A percentile compares a stretch with the other conserved stretches of the same genome.
Evolutionary conservation across 30 jellyfish, hydroid and myxozoan genomes (phyloP).

Genomic region (Aurelia sp.): DNA sequence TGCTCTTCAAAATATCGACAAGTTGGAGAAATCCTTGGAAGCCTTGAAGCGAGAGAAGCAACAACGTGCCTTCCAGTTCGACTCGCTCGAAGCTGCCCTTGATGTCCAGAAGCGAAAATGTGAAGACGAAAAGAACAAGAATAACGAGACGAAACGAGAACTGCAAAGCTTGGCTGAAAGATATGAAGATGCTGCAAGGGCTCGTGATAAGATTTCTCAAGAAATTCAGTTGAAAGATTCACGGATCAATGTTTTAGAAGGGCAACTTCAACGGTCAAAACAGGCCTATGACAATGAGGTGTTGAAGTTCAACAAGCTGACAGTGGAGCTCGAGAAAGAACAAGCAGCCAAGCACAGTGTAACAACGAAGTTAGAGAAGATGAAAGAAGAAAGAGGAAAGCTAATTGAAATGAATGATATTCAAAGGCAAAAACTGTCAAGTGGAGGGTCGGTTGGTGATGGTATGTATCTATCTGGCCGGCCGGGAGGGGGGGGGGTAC

Average conservation of each 20-base stretch:
- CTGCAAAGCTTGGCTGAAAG: conserved; percentile 64
- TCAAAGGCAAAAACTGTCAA: conserved; percentile 62
- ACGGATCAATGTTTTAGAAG: conserved; percentile 71
- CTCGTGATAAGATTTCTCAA: conserved; percentile 73
- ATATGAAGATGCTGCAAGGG: conserved; percentile 28
- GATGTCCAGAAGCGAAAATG: conserved; percentile 80
- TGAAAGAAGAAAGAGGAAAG: conserved; percentile 50
- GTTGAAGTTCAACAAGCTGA: conserved; percentile 26
- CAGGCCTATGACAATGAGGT: conserved; percentile 58
- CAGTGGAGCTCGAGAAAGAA: conserved; percentile 45
- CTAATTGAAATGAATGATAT: conserved; percentile 56
- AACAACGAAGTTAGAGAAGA: conserved; percentile 27
- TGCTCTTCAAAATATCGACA: conserved; percentile 78
- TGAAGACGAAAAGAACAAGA: conserved; percentile 71
- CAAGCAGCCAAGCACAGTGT: conserved; percentile 37
- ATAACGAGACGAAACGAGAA: conserved; percentile 56
- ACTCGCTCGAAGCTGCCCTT: conserved; percentile 78
- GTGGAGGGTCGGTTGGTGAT: conserved; percentile 55
- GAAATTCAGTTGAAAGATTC: conserved; percentile 82
- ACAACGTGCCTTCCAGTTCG: conserved; percentile 73
- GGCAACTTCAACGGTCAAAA: conserved; percentile 63
- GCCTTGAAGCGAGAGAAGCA: conserved; percentile 77
- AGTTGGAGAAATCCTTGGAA: conserved; percentile 74
- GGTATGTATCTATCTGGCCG: conserved; percentile 29
- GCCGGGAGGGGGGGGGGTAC: no score